Evolutionary conservation across 2,888 invertebrate species (phyloP).

Genomic region (Nesidiocoris tenuis): DNA sequence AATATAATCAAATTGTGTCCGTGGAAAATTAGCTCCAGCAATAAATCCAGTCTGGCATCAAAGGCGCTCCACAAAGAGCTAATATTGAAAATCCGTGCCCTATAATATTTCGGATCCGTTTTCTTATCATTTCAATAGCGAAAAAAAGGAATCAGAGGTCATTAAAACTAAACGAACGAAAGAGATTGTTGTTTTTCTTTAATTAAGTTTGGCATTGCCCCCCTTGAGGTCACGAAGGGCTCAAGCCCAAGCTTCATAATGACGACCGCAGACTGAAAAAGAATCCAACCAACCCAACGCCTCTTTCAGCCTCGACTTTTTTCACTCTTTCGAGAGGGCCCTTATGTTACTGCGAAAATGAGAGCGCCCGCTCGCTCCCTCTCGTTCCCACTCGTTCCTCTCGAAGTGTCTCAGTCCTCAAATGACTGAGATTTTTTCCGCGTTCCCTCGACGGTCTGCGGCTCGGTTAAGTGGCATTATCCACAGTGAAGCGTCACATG

Average conservation of each 20-base stretch:
- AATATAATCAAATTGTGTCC: too few relatives aligned
- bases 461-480: neutral
- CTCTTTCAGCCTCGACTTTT: neutral
- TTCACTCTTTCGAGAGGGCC: neutral
- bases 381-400: neutral
- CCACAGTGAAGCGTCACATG: neutral
- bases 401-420: neutral
- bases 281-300: neutral
- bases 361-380: neutral
- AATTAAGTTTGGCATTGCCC: neutral
- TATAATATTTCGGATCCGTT: too few relatives aligned
- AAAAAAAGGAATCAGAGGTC: neutral
- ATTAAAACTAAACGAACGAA: neutral
- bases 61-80: too few relatives aligned
- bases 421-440: neutral
- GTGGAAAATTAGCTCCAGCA: too few relatives aligned
- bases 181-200: neutral
- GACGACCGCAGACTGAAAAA: neutral
- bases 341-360: neutral
- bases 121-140: neutral
- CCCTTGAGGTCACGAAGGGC: neutral
- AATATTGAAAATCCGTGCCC: too few relatives aligned
- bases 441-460: neutral
- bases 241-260: neutral
- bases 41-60: too few relatives aligned